Conservation (phyloP, 2,797 vertebrate species). For the Naso thynnoides region DNA sequence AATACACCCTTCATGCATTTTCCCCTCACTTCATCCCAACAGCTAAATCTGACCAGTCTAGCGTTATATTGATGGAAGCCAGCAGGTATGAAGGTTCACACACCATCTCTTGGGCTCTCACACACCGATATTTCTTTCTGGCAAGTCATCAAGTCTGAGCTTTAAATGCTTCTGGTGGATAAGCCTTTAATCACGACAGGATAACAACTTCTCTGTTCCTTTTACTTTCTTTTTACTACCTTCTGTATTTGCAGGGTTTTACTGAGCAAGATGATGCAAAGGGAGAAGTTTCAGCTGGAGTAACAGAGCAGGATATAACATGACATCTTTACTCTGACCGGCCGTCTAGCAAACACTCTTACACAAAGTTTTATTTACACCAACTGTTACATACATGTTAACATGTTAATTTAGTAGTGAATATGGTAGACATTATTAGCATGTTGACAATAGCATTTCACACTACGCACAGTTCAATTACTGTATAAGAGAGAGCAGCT, state of each 20-base stretch:
- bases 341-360: not conserved
- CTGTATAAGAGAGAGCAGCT: too few species aligned
- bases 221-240: constrained; percentile 30
- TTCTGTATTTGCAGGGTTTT: constrained; percentile 40
- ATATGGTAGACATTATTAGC: too few species aligned
- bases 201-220: constrained; percentile 22
- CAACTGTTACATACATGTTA: not conserved
- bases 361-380: not conserved
- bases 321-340: constrained; percentile 22
- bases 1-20: constrained; percentile 18
- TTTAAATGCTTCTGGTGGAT: constrained; percentile 54
- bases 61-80: constrained; percentile 27
- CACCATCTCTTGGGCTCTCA: not conserved
- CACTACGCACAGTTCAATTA: not conserved
- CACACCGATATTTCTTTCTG: constrained; percentile 19
- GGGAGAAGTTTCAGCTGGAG: constrained; percentile 30
- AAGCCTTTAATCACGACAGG: constrained; percentile 48
- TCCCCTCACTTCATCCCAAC: not conserved
- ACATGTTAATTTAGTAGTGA: not conserved
- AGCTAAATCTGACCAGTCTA: constrained; percentile 33
- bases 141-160: constrained; percentile 38
- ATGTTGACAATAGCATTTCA: not conserved
- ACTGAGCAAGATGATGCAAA: constrained; percentile 5
- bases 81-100: not conserved
- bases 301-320: constrained; percentile 27